A percentile compares a stretch with the other conserved stretches of the same genome.
phyloP scores from a whole-genome alignment of 2,888 invertebrate species.

The Drosophila subsilvestris region DNA sequence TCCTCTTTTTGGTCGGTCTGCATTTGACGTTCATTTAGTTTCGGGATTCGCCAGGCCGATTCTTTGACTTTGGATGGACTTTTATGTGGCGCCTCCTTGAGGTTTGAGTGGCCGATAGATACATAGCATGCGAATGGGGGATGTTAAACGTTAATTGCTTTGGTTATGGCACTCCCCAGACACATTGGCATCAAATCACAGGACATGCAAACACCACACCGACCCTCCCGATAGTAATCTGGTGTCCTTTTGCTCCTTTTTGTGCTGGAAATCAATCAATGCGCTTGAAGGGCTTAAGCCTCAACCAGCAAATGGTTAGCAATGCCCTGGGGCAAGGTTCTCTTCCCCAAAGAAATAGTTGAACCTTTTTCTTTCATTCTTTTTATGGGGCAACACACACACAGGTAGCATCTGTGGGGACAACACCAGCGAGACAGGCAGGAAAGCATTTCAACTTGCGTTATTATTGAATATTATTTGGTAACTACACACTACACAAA shows the following conservation, averaged over 20 bases:
- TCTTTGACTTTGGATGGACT: conserved; percentile 35
- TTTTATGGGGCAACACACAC: conserved; percentile 18
- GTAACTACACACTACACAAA: conserved; percentile 11
- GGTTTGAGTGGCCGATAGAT: conserved; percentile 40
- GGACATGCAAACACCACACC: conserved; percentile 23
- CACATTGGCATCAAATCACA: conserved; percentile 24
- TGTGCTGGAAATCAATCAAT: conserved; percentile 34
- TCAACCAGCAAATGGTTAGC: conserved; percentile 32
- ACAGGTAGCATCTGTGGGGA: conserved; percentile 21
- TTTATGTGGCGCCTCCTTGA: conserved; percentile 38
- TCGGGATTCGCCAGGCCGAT: conserved; percentile 29
- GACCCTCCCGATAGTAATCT: conserved; percentile 2
- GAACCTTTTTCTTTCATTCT: conserved; percentile 19
- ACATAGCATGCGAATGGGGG: conserved; percentile 23
- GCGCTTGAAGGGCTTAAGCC: conserved; percentile 15
- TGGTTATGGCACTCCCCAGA: conserved; percentile 39
- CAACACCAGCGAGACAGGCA: not conserved
- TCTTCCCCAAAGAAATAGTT: conserved; percentile 24
- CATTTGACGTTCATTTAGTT: conserved; percentile 77
- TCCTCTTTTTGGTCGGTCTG: conserved; percentile 52
- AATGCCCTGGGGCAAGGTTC: conserved; percentile 33
- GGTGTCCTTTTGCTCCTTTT: conserved; percentile 1
- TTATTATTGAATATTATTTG: conserved; percentile 65
- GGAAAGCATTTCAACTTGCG: conserved; percentile 27
- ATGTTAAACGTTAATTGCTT: conserved; percentile 41